Conservation (phyloP, 2,797 vertebrate genomes). For the Etheostoma perlongum region DNA sequence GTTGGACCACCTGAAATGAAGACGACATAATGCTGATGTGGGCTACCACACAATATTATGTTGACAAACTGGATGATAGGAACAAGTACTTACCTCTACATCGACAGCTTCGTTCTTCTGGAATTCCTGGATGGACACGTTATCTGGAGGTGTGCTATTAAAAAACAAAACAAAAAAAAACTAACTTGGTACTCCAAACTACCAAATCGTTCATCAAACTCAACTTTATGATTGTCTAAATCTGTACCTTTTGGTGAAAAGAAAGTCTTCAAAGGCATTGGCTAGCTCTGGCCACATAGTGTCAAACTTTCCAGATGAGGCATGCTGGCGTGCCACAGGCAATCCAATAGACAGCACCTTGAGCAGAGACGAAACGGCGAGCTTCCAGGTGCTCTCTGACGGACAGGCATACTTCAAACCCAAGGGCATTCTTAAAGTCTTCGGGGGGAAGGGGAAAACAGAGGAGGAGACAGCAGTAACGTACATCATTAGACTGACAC, state of each 20-base stretch:
- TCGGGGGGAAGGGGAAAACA: slow-evolving; percentile 15
- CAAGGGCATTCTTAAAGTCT: slow-evolving; percentile 95
- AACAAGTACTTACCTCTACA: slow-evolving; percentile 89
- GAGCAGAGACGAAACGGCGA: slow-evolving; percentile 95
- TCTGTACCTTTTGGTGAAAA: slow-evolving; percentile 96
- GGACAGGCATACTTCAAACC: slow-evolving; percentile 97
- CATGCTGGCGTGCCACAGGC: slow-evolving; percentile 96
- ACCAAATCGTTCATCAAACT: not conserved
- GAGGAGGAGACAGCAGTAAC: not conserved
- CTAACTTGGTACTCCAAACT: not conserved
- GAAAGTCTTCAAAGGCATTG: slow-evolving; percentile 96
- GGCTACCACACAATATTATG: not conserved
- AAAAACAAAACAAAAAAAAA: not conserved
- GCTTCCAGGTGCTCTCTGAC: slow-evolving; percentile 98
- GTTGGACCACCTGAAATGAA: slow-evolving; percentile 91
- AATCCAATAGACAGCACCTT: slow-evolving; percentile 96
- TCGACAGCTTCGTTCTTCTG: slow-evolving; percentile 98
- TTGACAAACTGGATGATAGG: not conserved
- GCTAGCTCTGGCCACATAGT: slow-evolving; percentile 98
- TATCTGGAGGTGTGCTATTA: slow-evolving; percentile 94
- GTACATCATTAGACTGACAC: slow-evolving; percentile 2
- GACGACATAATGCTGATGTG: not conserved
- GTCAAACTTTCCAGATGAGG: slow-evolving; percentile 96
- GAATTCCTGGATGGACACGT: slow-evolving; percentile 99
- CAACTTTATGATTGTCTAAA: not conserved